Base-by-base conservation (phyloP, 2,797 vertebrate genomes). In the Leptoclinus maculatus region DNA sequence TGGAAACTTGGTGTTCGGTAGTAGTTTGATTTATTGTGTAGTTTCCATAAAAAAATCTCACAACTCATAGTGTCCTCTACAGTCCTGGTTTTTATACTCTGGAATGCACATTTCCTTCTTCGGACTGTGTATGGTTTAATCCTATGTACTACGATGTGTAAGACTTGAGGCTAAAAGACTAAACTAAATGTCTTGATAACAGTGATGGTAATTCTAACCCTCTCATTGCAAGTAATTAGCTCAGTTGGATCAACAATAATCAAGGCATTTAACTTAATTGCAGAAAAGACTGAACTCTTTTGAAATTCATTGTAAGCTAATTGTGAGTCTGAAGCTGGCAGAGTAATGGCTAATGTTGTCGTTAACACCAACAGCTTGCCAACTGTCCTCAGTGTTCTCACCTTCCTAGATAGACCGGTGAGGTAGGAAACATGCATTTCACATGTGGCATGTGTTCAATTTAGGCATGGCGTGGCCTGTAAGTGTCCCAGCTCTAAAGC, bases 251-350 rank as follows among this genome's bases (percentile, higher is more conserved):
- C 27, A 43, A 54, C 53, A 69, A 32, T 27, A 41, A 66, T 36
- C 9, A 34, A 62, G 25, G 25, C 19, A 49, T 59, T 64, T 60
- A 23, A 56, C 17, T 73, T 21, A 34, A 77, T 74, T 32, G 47
- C 21, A 29, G 27, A 45, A 25, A 67, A 51, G 36, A 65, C 23
- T 19, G 2, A 76, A 56, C 39, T 58, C 17, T 23, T 25, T 11
- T 45, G 43, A 51, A 57, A 58, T 49, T 63, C 34, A 62, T 25
- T 71, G 12, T 53, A 19, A 65, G 57, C 32, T 59, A 36, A 60
- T 47, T 65, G 19, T 51, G 12, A 62, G 36, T 64, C 23, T 81
- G 25, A 53, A 51, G 34, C 41, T 54, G 56, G 16, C 41, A 75
- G 36, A 63, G 56, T 53, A 64, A 63, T 74, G 62, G 29, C 17